Evolutionary conservation across 1,140 invertebrate genomes (phyloP).

Genomic region (Streblospio benedicti): DNA sequence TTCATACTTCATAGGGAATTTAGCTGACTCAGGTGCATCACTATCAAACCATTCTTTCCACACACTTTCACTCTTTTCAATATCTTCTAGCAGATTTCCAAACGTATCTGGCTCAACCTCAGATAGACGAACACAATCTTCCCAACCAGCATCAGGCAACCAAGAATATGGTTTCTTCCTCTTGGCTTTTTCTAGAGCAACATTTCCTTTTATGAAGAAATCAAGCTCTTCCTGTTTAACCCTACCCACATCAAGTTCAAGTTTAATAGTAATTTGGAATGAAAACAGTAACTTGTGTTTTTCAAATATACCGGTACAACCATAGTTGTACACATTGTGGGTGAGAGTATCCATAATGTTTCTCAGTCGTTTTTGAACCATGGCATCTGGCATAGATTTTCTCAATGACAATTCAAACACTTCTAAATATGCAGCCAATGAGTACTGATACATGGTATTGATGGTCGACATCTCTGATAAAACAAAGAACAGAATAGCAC

Average conservation of each 20-base stretch:
- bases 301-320: constrained; percentile 83
- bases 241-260: constrained; percentile 59
- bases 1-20: constrained; percentile 61
- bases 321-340: constrained; percentile 77
- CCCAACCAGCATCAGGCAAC: constrained; percentile 66
- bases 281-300: constrained; percentile 81
- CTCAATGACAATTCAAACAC: constrained; percentile 70
- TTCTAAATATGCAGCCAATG: constrained; percentile 55
- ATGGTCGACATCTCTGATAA: constrained; percentile 74
- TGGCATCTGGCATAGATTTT: constrained; percentile 67
- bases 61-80: constrained; percentile 51
- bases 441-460: constrained; percentile 86
- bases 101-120: constrained; percentile 62
- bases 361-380: constrained; percentile 59
- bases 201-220: constrained; percentile 80
- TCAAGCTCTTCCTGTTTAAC: constrained; percentile 67
- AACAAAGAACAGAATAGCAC: constrained; percentile 81
- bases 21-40: constrained; percentile 63
- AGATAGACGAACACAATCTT: constrained; percentile 65
- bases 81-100: constrained; percentile 56
- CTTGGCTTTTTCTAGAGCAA: constrained; percentile 64
- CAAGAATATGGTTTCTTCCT: constrained; percentile 60
- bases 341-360: constrained; percentile 78
- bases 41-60: constrained; percentile 79
- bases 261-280: constrained; percentile 76